Evolutionary conservation across 2,113 vertebrate species (phyloP).

Genomic region (Donacobius atricapilla): DNA sequence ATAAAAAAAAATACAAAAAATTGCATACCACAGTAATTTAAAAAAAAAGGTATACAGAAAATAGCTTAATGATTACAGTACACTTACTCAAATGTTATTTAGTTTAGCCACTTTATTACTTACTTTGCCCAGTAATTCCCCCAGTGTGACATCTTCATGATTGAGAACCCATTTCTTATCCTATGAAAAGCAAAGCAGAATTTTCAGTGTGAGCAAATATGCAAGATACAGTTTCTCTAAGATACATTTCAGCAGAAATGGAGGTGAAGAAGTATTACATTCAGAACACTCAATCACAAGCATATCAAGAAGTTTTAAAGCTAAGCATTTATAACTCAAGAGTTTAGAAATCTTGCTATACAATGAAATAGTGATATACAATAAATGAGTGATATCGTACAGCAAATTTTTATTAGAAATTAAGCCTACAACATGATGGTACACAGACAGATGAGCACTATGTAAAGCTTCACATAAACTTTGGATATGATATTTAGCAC

Average conservation of each 20-base stretch:
- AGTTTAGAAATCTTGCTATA: not conserved
- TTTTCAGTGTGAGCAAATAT: not conserved
- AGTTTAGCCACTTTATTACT: constrained; percentile 38
- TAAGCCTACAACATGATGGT: not conserved
- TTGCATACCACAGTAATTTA: not conserved
- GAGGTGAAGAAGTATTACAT: not conserved
- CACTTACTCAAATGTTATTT: not conserved
- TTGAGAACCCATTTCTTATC: constrained; percentile 98
- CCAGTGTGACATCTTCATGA: constrained; percentile 92
- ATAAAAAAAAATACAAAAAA: not conserved
- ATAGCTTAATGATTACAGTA: not conserved
- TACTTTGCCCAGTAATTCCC: constrained; percentile 94
- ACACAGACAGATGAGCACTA: not conserved
- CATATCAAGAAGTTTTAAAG: not conserved
- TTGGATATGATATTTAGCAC: not conserved
- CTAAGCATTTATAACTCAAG: not conserved
- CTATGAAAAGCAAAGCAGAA: constrained; percentile 60
- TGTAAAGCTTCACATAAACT: not conserved
- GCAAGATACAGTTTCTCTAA: not conserved
- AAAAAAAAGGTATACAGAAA: not conserved
- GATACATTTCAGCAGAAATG: not conserved
- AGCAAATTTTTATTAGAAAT: not conserved
- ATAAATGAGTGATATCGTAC: not conserved
- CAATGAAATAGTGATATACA: not conserved
- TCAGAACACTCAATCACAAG: not conserved